Percentiles rank a stretch among this genome's conserved stretches.
Conservation (phyloP, 2,113 vertebrate genomes). For the Myocastor coypus region DNA sequence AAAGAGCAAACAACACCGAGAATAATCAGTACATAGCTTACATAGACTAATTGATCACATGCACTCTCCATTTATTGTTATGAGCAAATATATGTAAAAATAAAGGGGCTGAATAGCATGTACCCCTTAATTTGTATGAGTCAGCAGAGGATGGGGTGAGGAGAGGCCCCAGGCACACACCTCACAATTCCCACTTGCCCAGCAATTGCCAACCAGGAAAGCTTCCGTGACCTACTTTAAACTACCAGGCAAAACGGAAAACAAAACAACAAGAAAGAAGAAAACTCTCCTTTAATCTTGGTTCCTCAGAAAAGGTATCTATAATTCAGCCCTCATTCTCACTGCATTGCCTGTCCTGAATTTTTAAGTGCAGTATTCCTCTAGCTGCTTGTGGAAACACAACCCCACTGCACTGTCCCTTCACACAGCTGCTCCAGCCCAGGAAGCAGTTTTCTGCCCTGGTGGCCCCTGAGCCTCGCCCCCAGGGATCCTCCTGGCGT, state of each 20-base stretch:
- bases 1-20: neutral
- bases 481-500: too few relatives aligned
- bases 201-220: constrained; percentile 1
- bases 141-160: neutral
- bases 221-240: constrained; percentile 77
- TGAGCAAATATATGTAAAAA: neutral
- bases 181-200: neutral
- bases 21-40: neutral
- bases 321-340: constrained; percentile 76
- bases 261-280: constrained; percentile 61
- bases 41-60: neutral
- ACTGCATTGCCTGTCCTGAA: constrained; percentile 52
- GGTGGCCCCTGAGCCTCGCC: neutral
- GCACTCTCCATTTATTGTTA: neutral
- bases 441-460: neutral
- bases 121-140: neutral
- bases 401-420: neutral
- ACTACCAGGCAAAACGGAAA: constrained; percentile 60
- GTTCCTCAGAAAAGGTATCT: constrained; percentile 74
- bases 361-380: constrained; percentile 74
- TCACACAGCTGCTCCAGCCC: neutral
- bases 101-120: neutral
- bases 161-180: neutral
- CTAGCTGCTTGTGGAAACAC: neutral
- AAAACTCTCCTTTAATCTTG: constrained; percentile 77